These are phyloP conservation scores for Exaiptasia diaphana DNA, from an alignment of 64 coral and sea anemone species.

Conservation along the genomic window DNA sequence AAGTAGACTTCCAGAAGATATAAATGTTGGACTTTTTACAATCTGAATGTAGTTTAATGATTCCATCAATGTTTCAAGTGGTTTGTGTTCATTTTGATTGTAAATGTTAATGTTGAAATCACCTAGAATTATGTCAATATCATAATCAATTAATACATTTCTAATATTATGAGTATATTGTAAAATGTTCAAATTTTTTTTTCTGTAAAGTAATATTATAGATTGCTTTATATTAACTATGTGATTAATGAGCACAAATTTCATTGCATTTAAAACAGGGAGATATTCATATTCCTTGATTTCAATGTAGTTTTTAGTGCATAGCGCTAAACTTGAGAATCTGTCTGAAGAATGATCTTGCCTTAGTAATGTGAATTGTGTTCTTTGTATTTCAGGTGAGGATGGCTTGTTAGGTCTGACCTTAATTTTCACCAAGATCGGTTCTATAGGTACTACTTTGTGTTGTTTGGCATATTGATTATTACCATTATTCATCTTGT, in stretches of 20 bases:
- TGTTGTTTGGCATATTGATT: slow-evolving; percentile 1
- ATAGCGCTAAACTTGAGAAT: slow-evolving; percentile 39
- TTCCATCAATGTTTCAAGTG: slow-evolving; percentile 12
- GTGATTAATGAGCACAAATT: neutral
- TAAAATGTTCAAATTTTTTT: slow-evolving; percentile 23
- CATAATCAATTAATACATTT: neutral
- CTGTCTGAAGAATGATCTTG: slow-evolving; percentile 36
- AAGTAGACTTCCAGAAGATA: slow-evolving; percentile 23
- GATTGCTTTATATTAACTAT: neutral
- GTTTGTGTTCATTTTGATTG: slow-evolving; percentile 13
- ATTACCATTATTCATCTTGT: neutral
- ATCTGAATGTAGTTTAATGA: slow-evolving; percentile 2
- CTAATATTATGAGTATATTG: slow-evolving; percentile 24
- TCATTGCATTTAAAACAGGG: slow-evolving; percentile 30
- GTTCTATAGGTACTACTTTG: neutral
- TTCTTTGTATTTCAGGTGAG: slow-evolving; percentile 25
- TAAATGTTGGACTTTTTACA: slow-evolving; percentile 26
- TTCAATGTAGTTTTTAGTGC: slow-evolving; percentile 13
- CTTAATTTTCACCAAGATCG: slow-evolving; percentile 11
- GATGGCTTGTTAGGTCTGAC: neutral
- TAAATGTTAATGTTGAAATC: slow-evolving; percentile 19
- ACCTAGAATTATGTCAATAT: slow-evolving; percentile 18
- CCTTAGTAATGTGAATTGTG: neutral
- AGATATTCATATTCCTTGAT: slow-evolving; percentile 37
- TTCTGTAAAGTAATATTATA: slow-evolving; percentile 45